Evolutionary conservation across 1,140 invertebrate species (phyloP), one percentile per base, ranked within the genome.

Genomic region (Penaeus indicus): DNA sequence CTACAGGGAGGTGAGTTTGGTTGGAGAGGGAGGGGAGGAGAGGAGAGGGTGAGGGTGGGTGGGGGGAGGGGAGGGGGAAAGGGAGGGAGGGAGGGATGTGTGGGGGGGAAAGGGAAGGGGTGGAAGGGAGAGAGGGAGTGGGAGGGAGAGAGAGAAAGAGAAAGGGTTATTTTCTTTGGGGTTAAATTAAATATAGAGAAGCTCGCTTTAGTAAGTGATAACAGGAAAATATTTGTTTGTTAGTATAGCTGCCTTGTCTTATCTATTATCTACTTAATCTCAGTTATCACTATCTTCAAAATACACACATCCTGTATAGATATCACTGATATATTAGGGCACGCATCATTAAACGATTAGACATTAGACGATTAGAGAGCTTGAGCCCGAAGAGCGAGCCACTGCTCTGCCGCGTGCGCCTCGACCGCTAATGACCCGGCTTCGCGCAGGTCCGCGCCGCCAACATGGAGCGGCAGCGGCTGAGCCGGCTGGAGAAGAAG

Each of bases 401-500:
- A 7, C 38, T 42, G 1, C 38, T 42, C 38, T 42, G 38, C 38
- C 4, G 38, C 5, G 38, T 8, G 11, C 16, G 54, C 11, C 11
- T 54, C 13, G 10, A 75, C 18, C 27, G 38, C 19, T 75, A 75
- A 27, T 2, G 42, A 5, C 13, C 25, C n/a, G 84, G 78, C 91
- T 88, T 64, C 90, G 94, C 93, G 7, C 95, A 97, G 95, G 96
- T 90, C 0, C 92, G 92, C 83, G 95, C 95, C 91, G 97, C 97
- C 11, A 97, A 97, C 92, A 93, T 94, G 32, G 97, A 97, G 92
- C 94, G 97, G 0, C 96, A 96, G 90, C 94, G 96, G 1, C 93
- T 98, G 0, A 27, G 96, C 96, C 92, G 94, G 94, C 92, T 94
- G 22, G 91, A 93, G 93, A 88, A 94, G 84, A 92, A 97, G 38